These are phyloP conservation scores for Psittacus erithacus DNA, from an alignment of 2,113 vertebrate species.

Conservation along the genomic window DNA sequence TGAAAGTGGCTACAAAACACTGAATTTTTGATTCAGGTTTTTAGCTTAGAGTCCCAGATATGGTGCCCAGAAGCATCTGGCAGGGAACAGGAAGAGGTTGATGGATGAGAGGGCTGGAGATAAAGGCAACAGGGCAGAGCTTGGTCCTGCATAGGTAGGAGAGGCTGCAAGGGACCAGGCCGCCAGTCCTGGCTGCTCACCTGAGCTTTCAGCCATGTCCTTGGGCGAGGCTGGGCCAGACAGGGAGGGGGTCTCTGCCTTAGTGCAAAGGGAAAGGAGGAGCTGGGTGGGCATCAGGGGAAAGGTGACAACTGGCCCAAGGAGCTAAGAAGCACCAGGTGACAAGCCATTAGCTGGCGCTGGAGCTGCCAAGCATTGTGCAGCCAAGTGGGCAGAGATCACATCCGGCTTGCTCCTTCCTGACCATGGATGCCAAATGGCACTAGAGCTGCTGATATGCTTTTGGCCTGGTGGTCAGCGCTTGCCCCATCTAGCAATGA, in stretches of 20 bases:
- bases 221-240: neutral
- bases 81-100: fast-evolving
- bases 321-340: neutral
- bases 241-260: fast-evolving
- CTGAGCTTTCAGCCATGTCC: neutral
- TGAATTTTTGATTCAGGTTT: neutral
- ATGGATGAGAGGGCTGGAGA: neutral
- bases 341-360: fast-evolving
- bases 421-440: fast-evolving
- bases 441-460: fast-evolving
- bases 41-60: neutral
- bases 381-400: neutral
- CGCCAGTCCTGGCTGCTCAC: neutral
- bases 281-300: fast-evolving
- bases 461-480: fast-evolving
- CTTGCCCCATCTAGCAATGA: neutral
- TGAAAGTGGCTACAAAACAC: neutral
- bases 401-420: neutral
- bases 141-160: neutral
- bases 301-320: neutral
- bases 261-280: neutral
- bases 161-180: neutral
- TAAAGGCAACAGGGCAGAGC: neutral
- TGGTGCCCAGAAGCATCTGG: neutral
- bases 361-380: neutral